phyloP scores from a whole-genome alignment of 1,140 invertebrate species.

The Drosophila setifemur region DNA sequence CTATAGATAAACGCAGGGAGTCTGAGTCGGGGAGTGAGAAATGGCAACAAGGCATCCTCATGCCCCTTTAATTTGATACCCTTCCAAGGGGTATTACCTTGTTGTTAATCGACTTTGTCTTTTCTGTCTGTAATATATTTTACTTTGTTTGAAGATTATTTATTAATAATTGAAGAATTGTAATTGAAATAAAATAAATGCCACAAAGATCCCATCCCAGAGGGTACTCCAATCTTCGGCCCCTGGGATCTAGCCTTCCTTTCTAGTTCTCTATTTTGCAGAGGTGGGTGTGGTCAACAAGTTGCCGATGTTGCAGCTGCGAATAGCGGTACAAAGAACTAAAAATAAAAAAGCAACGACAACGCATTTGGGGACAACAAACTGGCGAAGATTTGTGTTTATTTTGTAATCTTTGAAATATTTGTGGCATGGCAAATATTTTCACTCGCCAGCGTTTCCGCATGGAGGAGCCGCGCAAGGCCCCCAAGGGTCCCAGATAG shows the following conservation, averaged over 20 bases:
- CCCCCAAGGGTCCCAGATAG: not conserved
- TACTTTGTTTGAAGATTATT: no score
- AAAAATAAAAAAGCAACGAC: slow-evolving; percentile 6
- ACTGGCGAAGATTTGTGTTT: slow-evolving; percentile 70
- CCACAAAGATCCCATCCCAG: no score
- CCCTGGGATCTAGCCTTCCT: no score
- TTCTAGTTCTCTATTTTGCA: no score
- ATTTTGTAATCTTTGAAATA: slow-evolving; percentile 79
- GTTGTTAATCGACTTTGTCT: no score
- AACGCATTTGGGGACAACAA: slow-evolving; percentile 44
- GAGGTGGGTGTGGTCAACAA: slow-evolving; percentile 42
- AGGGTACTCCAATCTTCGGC: no score
- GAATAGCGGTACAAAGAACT: slow-evolving; percentile 57
- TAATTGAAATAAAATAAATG: no score
- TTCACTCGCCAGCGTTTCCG: slow-evolving; percentile 65
- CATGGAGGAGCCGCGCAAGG: slow-evolving; percentile 23
- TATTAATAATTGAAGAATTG: no score
- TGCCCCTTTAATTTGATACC: no score
- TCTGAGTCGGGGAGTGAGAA: slow-evolving; percentile 48
- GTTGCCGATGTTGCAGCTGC: slow-evolving; percentile 40
- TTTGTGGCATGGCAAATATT: slow-evolving; percentile 79
- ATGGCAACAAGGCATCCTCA: slow-evolving; percentile 2
- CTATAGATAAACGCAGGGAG: slow-evolving; percentile 34
- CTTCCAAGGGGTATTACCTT: no score
- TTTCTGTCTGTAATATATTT: no score